Percentiles rank a stretch among this genome's conserved stretches.
Conservation (phyloP, 1,140 invertebrate species). For the Globodera ellingtonae region DNA sequence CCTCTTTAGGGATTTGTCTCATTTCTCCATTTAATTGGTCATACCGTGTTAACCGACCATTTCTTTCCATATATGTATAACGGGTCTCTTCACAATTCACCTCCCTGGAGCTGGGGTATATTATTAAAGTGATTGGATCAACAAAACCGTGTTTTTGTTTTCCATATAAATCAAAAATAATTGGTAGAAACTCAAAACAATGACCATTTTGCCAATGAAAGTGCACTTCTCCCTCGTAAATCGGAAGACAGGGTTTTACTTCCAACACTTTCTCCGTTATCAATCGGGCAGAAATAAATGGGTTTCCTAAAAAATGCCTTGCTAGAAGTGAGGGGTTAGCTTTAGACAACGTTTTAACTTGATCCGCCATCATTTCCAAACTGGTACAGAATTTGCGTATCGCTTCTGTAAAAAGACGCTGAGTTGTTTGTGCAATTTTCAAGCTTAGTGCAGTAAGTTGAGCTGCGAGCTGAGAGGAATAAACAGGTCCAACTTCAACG, state of each 20-base stretch:
- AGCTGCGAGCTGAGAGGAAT: background rate
- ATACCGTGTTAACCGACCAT: background rate
- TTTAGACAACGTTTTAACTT: background rate
- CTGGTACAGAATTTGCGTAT: background rate
- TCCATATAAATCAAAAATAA: background rate
- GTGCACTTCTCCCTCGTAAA: constrained; percentile 8
- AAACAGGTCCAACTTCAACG: background rate
- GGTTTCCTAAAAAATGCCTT: background rate
- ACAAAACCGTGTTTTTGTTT: background rate
- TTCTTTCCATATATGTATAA: background rate
- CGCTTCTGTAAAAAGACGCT: constrained; percentile 1
- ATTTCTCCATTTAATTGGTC: constrained; percentile 1
- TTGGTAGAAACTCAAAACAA: constrained; percentile 7
- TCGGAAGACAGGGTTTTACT: constrained; percentile 8
- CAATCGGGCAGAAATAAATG: background rate
- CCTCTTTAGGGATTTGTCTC: background rate
- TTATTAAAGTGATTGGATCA: background rate
- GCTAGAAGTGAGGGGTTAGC: constrained; percentile 10
- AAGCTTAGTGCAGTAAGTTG: constrained; percentile 11
- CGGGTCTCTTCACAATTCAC: background rate
- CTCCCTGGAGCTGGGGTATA: background rate
- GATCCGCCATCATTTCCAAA: background rate
- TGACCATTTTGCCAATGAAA: constrained; percentile 10
- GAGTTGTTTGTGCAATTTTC: constrained; percentile 3
- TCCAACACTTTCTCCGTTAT: background rate